A percentile compares a stretch with the other conserved stretches of the same genome.
Conservation (phyloP, 1,140 invertebrate species). For the Chlorops oryzae region DNA sequence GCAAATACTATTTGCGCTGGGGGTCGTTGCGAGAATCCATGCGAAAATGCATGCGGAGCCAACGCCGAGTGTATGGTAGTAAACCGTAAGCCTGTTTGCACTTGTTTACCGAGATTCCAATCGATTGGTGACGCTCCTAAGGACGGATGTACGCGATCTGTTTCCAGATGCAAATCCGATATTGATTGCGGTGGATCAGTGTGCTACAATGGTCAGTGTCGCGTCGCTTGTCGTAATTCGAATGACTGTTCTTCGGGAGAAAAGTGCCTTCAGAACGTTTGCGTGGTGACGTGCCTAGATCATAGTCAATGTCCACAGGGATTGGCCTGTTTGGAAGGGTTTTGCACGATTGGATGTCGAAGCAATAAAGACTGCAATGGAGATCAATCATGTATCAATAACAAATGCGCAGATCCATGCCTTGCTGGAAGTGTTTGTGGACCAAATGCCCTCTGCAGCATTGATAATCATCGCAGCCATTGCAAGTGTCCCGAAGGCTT, state of each 20-base stretch:
- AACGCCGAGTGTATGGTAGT: conserved; percentile 72
- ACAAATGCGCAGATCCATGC: conserved; percentile 80
- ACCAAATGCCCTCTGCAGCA: conserved; percentile 74
- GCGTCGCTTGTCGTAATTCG: conserved; percentile 69
- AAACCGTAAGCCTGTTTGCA: conserved; percentile 67
- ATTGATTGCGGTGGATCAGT: conserved; percentile 68
- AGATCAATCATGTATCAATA: conserved; percentile 72
- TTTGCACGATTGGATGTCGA: conserved; percentile 76
- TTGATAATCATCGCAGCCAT: conserved; percentile 60
- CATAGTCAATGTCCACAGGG: conserved; percentile 72
- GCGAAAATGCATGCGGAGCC: conserved; percentile 65
- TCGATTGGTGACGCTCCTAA: conserved; percentile 55
- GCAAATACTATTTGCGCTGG: conserved; percentile 64
- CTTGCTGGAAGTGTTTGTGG: conserved; percentile 69
- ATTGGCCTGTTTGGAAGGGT: conserved; percentile 72
- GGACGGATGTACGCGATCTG: conserved; percentile 66
- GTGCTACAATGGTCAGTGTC: conserved; percentile 77
- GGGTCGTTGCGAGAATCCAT: conserved; percentile 70
- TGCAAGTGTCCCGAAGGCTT: conserved; percentile 79
- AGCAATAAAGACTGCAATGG: conserved; percentile 70
- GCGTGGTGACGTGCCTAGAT: conserved; percentile 67
- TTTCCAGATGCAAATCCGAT: conserved; percentile 62
- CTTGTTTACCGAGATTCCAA: conserved; percentile 67
- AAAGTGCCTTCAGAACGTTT: conserved; percentile 70
- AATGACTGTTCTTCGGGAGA: conserved; percentile 76